phyloP scores from a whole-genome alignment of 2,113 vertebrate species.

The Myodes glareolus region DNA sequence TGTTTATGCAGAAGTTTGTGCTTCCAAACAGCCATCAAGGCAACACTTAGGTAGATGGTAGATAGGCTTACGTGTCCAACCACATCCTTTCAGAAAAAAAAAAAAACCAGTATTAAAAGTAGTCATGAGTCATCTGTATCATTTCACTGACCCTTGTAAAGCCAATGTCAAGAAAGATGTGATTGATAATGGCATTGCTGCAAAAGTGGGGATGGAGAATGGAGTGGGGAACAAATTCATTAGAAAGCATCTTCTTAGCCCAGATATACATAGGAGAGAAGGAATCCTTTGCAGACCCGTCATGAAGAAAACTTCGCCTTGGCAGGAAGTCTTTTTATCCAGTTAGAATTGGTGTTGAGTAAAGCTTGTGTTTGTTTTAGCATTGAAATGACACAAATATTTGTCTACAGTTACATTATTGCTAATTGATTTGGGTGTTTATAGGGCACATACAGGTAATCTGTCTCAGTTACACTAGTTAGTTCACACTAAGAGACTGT shows the following conservation, averaged over 20 bases:
- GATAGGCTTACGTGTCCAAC: background rate
- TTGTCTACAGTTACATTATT: slow-evolving; percentile 7
- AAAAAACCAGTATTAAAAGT: background rate
- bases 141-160: slow-evolving; percentile 16
- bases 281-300: background rate
- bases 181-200: background rate
- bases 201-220: background rate
- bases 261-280: background rate
- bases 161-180: background rate
- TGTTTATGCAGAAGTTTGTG: background rate
- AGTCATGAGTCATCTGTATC: background rate
- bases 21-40: accelerated
- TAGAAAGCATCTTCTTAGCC: background rate
- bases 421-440: slow-evolving; percentile 57
- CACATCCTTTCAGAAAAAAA: background rate
- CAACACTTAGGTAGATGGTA: background rate
- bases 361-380: slow-evolving; percentile 11
- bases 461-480: slow-evolving; percentile 29
- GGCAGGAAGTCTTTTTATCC: background rate
- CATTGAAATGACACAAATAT: slow-evolving; percentile 40
- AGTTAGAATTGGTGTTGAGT: slow-evolving; percentile 14
- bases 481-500: slow-evolving; percentile 4
- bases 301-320: background rate
- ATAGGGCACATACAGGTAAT: slow-evolving; percentile 46
- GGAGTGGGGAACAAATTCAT: background rate